Conservation (phyloP, 2,888 invertebrate genomes). For the Tenthredo scrophulariae region DNA sequence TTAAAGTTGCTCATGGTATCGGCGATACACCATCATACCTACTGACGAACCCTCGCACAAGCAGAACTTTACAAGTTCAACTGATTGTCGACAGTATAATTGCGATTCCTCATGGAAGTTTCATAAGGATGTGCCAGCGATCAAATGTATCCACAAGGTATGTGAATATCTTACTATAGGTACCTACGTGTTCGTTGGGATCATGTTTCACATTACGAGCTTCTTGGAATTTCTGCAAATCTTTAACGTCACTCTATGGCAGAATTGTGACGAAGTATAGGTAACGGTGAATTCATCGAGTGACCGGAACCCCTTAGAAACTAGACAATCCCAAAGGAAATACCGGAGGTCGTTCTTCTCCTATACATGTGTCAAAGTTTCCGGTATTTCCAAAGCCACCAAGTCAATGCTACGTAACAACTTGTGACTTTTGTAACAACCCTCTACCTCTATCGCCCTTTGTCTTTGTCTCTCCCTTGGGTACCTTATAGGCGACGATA, state of each 20-base stretch:
- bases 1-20: background rate
- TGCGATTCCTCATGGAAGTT: background rate
- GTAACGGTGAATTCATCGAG: background rate
- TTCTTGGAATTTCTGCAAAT: background rate
- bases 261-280: background rate
- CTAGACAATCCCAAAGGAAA: background rate
- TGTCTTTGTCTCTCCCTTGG: conserved; percentile 53
- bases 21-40: background rate
- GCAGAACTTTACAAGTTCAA: background rate
- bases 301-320: background rate
- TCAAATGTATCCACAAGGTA: background rate
- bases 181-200: background rate
- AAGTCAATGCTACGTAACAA: conserved; percentile 45
- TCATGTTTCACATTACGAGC: background rate
- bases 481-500: conserved; percentile 50
- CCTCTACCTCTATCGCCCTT: conserved; percentile 39
- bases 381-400: conserved; percentile 39
- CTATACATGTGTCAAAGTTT: conserved; percentile 9
- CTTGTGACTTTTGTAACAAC: conserved; percentile 46
- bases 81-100: background rate
- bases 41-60: background rate
- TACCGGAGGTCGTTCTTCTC: conserved; percentile 16
- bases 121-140: background rate
- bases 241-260: background rate
- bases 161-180: background rate